Base-by-base conservation (phyloP, 2,888 invertebrate species). In the Monopis laevigella region DNA sequence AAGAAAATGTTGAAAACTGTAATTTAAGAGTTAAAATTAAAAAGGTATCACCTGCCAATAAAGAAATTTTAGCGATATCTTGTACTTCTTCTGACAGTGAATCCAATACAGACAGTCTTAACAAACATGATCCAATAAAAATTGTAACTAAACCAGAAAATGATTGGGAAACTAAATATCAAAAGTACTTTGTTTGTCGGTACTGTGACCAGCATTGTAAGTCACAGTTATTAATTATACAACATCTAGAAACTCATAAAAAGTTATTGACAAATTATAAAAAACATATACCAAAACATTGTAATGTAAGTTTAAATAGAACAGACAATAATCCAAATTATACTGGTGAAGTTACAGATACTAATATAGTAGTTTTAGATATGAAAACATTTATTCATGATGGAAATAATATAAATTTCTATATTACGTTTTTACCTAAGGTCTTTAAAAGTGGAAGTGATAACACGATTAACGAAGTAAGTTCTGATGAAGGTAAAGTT, bases 251-350 rank as follows among this genome's bases (percentile, higher is more conserved):
- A 16, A 46, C 42, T 30, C 63, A 65, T 44, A 46, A 42, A 4
- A 41, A 32, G 2, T 42, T 66, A 3, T 51, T 52, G 34, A 24
- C 16, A 13, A 58, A 52, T 39, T 55, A 61, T 49, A 43, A 45
- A 32, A 38, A 52, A 40, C 45, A 63, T 38, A 51, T 67, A 10
- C 57, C 55, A 8, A 51, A 42, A 38, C 41, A 52, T 35, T 70
- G 68, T 46, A 47, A 46, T 40, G 64, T 78, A 1, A 43, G 40
- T 14, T 45, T 80, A 12, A 45, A 51, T 19, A 74, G 62, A 55
- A 39, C 59, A 27, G 71, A 72, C 46, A 42, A 45, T 2, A 58
- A 56, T 47, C 53, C 55, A 8, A 78, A 78, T 46, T 28, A 62
- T 21, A 69, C 68, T 13, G 62, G 62, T 10, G 45, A 46, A 17